Percentiles rank a stretch among this genome's conserved stretches.
phyloP scores from a whole-genome alignment of 1,140 invertebrate genomes.

The Cydia fagiglandana region DNA sequence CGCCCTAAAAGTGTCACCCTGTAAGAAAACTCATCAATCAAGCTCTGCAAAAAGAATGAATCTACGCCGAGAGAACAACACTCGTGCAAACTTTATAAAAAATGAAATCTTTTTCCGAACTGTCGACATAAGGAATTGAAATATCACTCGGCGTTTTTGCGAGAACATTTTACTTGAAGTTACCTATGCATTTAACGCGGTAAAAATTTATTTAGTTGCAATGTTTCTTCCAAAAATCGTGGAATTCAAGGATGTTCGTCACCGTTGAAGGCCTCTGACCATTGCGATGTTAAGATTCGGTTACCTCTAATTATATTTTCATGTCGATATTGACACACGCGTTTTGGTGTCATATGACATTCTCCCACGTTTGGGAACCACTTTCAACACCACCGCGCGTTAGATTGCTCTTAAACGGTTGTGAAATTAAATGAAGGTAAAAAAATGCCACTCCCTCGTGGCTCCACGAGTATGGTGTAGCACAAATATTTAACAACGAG shows the following conservation, averaged over 20 bases:
- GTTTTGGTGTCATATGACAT: slow-evolving; percentile 31
- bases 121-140: slow-evolving; percentile 47
- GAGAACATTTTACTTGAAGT: slow-evolving; percentile 36
- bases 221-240: not conserved
- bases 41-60: slow-evolving; percentile 53
- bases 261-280: not conserved
- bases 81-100: slow-evolving; percentile 49
- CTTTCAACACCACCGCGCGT: slow-evolving; percentile 37
- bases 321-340: not conserved
- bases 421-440: slow-evolving; percentile 40
- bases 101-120: slow-evolving; percentile 45
- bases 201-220: not conserved
- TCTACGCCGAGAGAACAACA: slow-evolving; percentile 44
- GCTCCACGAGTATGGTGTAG: slow-evolving; percentile 34
- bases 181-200: slow-evolving; percentile 5
- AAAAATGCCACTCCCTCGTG: slow-evolving; percentile 41
- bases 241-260: not conserved
- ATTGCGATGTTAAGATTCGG: not conserved
- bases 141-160: slow-evolving; percentile 38
- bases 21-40: slow-evolving; percentile 69
- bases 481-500: slow-evolving; percentile 41
- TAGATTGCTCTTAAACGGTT: slow-evolving; percentile 36
- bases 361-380: slow-evolving; percentile 35
- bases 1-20: slow-evolving; percentile 50
- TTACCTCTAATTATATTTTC: slow-evolving; percentile 21